These are phyloP conservation scores for Trichonephila clavipes DNA, from an alignment of 1,140 invertebrate species.

Conservation along the genomic window DNA sequence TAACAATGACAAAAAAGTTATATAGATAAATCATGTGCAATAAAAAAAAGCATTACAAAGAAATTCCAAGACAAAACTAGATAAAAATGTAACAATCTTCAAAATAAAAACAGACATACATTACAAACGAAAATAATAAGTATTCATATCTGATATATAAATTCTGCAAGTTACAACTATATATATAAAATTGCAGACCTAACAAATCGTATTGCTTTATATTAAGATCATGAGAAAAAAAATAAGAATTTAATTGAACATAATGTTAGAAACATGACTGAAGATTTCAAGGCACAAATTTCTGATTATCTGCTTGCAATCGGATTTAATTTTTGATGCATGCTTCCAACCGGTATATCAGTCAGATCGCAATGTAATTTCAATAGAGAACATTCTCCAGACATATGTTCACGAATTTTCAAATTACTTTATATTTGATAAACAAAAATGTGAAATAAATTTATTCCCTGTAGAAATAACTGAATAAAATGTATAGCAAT, in stretches of 20 bases:
- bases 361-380: not conserved
- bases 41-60: too few relatives aligned
- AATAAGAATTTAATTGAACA: conserved; percentile 15
- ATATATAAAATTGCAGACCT: not conserved
- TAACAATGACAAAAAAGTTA: too few relatives aligned
- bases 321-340: not conserved
- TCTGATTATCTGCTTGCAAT: conserved; percentile 15
- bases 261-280: conserved; percentile 23
- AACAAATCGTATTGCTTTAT: not conserved
- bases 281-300: not conserved
- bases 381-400: not conserved
- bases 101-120: too few relatives aligned
- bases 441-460: not conserved
- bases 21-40: too few relatives aligned
- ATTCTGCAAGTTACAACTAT: too few relatives aligned
- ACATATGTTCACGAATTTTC: not conserved
- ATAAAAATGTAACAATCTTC: too few relatives aligned
- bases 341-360: not conserved
- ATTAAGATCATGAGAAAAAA: not conserved
- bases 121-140: too few relatives aligned
- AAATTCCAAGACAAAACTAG: too few relatives aligned
- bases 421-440: conserved; percentile 24
- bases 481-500: conserved; percentile 1
- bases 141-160: too few relatives aligned
- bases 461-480: not conserved